Evolutionary conservation across 1,140 invertebrate species (phyloP), one percentile per base, ranked within the genome.

Genomic region (Pachypsylla venusta): DNA sequence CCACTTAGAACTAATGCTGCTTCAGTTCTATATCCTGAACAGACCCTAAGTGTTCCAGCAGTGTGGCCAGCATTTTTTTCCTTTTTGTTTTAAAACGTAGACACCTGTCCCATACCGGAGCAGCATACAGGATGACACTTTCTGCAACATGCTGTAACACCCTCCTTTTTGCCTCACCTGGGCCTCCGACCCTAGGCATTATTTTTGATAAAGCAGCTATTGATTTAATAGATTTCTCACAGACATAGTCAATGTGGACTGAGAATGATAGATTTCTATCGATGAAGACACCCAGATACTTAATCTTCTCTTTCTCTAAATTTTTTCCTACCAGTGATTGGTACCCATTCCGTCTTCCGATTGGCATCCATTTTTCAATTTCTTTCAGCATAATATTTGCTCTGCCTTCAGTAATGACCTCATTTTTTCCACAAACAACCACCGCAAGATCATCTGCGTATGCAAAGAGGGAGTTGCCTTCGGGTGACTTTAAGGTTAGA

Each of bases 401-500:
- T 39, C 56, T 58, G 12, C 26, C 14, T 54, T 62, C 58, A 16
- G 57, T 24, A 12, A 59, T 25, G n/a, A 64, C 53, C 2, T 57
- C 19, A 24, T 57, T 10, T 53, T 58, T 61, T 10, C 28, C 61
- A 2, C 30, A 30, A 0, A 66, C 63, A 1, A 66, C 40, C 1
- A 64, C 14, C 1, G 63, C 64, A 1, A 67, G 25, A 48, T 69
- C 67, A 53, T 69, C 69, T 4, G 68, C 68, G 40, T 63, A 70
- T 2, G 59, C 67, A 0, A 67, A 40, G 0, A 62, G 27, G 1
- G 19, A 54, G 2, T 48, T 53, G 1, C 53, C 63, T 30, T 57
- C 25, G 20, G 57, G 61, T 10, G 68, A 2, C 24, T 58, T 30
- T 20, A 64, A 28, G 2, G 39, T 56, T 10, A 69, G 62, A 0